Percentiles rank a stretch among this genome's conserved stretches.
These are phyloP conservation scores for Loriculus beryllinus DNA, from an alignment of 2,797 vertebrate genomes.

Conservation along the genomic window DNA sequence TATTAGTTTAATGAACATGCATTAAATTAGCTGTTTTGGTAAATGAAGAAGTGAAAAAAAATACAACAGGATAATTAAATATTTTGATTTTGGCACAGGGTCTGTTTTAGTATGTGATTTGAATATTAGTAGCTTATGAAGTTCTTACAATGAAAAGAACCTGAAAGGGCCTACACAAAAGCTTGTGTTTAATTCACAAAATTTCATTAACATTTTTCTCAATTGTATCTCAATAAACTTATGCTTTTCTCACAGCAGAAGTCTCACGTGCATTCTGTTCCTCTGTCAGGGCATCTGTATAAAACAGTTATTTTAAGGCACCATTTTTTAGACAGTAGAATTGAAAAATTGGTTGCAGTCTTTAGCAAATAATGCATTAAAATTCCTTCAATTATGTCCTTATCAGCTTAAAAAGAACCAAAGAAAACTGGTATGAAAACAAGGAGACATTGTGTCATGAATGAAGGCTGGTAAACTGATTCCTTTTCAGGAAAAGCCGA, in stretches of 20 bases:
- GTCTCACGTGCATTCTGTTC: neutral
- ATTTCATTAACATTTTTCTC: neutral
- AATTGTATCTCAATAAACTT: neutral
- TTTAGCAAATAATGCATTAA: slow-evolving; percentile 33
- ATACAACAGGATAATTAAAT: neutral
- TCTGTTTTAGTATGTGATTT: neutral
- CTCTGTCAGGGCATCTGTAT: neutral
- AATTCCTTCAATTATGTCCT: slow-evolving; percentile 43
- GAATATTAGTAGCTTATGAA: neutral
- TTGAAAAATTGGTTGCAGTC: slow-evolving; percentile 32
- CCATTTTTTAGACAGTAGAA: neutral
- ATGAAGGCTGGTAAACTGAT: slow-evolving; percentile 66
- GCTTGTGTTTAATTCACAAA: neutral
- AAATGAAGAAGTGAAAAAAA: neutral
- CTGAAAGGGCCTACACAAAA: neutral
- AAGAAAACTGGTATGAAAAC: slow-evolving; percentile 60
- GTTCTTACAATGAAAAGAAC: neutral
- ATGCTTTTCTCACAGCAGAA: neutral
- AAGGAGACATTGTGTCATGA: slow-evolving; percentile 62
- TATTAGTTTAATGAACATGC: neutral
- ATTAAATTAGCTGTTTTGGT: neutral
- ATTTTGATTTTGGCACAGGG: neutral
- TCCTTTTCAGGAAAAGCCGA: slow-evolving; percentile 71
- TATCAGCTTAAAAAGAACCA: slow-evolving; percentile 62
- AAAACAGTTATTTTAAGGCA: neutral